Base-by-base conservation (phyloP, 2,888 invertebrate genomes). In the Heteromurus nitidus region DNA sequence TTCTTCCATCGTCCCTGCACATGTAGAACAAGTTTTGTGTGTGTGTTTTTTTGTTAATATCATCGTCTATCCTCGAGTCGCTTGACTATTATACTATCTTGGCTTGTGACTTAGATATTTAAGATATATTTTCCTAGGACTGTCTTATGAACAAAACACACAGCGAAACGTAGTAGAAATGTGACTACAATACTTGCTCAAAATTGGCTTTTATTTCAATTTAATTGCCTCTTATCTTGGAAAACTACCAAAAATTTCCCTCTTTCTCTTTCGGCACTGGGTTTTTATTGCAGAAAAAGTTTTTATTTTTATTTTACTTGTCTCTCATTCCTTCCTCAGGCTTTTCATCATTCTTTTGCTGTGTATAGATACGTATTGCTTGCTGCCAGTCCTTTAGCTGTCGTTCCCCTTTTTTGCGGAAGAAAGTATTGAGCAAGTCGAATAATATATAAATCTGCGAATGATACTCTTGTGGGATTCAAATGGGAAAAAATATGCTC, bases 161-260 rank as follows among this genome's bases (percentile, higher is more conserved):
- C 73, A 73, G 64, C 50, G 50, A 64, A 73, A 67, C 67, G 20
- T 64, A n/a, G n/a, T n/a, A 44, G 55, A 75, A 55, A 64, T 64
- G 31, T 74, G 74, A 53, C 65, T 53, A 65, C 74, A 65, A 53
- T 74, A 67, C 67, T 81, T 75, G 81, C 76, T 70, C 72, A 58
- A 76, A 82, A 82, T 82, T 82, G 82, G 82, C 76, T 82, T 82
- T 82, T 82, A 82, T 82, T 82, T 76, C 70, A 72, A 70, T 82
- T 82, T 82, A 82, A 82, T 82, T 82, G 82, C 76, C 64, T 75
- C 47, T 69, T 72, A 76, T 70, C 67, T 76, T 77, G 76, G 76
- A 77, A 68, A 60, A 68, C 47, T 68, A 69, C 76, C 76, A 68
- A 75, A 65, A 77, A 47, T 69, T 60, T 44, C 76, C 58, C 30